Conservation (phyloP, 1,140 invertebrate genomes). For the Vollenhovia emeryi region DNA sequence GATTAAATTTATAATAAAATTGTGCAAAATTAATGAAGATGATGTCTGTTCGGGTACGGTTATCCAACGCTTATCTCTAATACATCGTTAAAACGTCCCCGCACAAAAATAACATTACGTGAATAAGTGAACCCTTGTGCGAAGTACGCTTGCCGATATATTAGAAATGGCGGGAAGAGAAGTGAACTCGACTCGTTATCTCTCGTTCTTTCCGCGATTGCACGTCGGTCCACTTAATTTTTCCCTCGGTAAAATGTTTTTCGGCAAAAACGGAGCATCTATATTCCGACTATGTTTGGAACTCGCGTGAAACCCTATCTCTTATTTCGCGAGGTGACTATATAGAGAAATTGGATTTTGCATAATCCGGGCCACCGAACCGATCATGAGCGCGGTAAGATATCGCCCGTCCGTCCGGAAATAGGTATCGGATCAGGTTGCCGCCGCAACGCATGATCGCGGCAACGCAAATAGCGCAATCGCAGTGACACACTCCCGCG, state of each 20-base stretch:
- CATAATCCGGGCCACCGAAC: conserved; percentile 38
- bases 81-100: background rate
- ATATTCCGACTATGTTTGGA: conserved; percentile 23
- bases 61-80: background rate
- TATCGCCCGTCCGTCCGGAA: conserved; percentile 46
- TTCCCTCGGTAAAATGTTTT: conserved; percentile 40
- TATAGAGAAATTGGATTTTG: conserved; percentile 51
- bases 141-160: background rate
- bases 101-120: background rate
- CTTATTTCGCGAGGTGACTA: conserved; percentile 37
- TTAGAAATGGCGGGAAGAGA: background rate
- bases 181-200: conserved; percentile 11
- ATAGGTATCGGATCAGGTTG: conserved; percentile 53
- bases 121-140: background rate
- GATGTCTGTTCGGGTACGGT: background rate
- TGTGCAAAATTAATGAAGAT: conserved; percentile 2
- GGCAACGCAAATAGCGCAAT: conserved; percentile 20
- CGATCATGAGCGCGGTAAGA: conserved; percentile 54
- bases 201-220: background rate
- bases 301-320: conserved; percentile 12
- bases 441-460: conserved; percentile 20
- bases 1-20: background rate
- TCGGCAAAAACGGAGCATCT: conserved; percentile 11
- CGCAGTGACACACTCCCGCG: background rate
- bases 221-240: background rate